Evolutionary conservation across 2,888 invertebrate genomes (phyloP).

Genomic region (Hedychridium roseum): DNA sequence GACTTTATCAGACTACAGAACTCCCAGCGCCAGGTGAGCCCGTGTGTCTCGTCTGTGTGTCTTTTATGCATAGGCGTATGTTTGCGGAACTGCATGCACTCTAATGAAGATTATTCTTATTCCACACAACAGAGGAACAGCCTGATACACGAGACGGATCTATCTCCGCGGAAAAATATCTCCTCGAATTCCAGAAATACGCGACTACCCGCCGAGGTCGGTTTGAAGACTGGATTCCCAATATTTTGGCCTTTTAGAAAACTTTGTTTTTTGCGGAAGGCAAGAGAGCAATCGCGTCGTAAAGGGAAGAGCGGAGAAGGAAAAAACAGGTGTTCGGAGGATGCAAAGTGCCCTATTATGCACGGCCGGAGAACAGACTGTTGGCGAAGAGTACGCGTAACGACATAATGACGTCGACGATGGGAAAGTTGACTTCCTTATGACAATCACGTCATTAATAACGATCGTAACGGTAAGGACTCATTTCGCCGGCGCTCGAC

Average conservation of each 20-base stretch:
- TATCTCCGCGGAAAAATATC: too few relatives aligned
- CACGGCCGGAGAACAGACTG: conserved; percentile 33
- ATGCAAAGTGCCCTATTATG: conserved; percentile 38
- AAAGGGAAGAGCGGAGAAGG: not conserved
- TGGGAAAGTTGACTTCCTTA: conserved; percentile 47
- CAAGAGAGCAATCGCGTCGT: too few relatives aligned
- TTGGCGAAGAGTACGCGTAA: conserved; percentile 23
- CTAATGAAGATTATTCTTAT: conserved; percentile 30
- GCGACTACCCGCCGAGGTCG: too few relatives aligned
- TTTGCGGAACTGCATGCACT: conserved; percentile 16
- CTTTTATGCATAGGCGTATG: not conserved
- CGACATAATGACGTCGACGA: conserved; percentile 41
- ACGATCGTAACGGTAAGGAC: conserved; percentile 41
- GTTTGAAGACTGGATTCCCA: too few relatives aligned
- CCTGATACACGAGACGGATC: too few relatives aligned
- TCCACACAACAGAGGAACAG: too few relatives aligned
- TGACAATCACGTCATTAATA: conserved; percentile 47
- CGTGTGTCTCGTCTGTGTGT: conserved; percentile 26
- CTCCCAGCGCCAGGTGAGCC: conserved; percentile 38
- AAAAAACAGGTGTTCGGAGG: conserved; percentile 11
- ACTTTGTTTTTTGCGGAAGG: too few relatives aligned
- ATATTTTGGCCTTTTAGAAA: too few relatives aligned
- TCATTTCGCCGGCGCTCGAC: conserved; percentile 24
- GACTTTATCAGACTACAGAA: conserved; percentile 43
- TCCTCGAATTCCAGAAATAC: too few relatives aligned